Conservation (phyloP, 2,888 invertebrate species). For the Tineola bisselliella region DNA sequence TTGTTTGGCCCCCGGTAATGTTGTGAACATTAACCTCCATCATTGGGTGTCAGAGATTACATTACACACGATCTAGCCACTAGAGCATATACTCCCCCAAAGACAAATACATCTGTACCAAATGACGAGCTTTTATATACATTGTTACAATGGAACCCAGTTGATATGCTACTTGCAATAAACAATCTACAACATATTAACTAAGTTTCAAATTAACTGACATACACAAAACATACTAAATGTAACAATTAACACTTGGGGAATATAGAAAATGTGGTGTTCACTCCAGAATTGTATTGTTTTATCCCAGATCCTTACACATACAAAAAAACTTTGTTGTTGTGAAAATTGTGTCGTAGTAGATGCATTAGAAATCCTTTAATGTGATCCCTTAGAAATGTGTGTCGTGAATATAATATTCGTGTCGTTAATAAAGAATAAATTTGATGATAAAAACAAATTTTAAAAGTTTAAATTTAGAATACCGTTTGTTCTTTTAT, state of each 20-base stretch:
- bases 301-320: not conserved
- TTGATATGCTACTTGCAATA: not conserved
- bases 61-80: not conserved
- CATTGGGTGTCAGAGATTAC: conserved; percentile 35
- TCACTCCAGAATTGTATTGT: not conserved
- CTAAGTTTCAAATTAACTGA: not conserved
- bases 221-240: conserved; percentile 2
- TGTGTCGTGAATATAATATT: not conserved
- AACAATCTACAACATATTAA: no score
- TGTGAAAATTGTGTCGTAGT: not conserved
- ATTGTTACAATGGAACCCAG: not conserved
- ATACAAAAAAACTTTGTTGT: not conserved
- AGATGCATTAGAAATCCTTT: not conserved
- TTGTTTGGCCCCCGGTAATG: conserved; percentile 25
- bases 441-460: no score
- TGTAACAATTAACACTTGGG: not conserved
- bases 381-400: not conserved
- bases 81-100: not conserved
- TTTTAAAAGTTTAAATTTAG: no score
- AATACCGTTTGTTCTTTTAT: no score
- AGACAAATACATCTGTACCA: conserved; percentile 26
- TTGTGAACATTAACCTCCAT: conserved; percentile 41
- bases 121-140: conserved; percentile 40
- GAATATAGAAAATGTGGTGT: not conserved
- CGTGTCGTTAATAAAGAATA: not conserved